phyloP scores from a whole-genome alignment of 2,888 invertebrate genomes.

The Oithona nana region DNA sequence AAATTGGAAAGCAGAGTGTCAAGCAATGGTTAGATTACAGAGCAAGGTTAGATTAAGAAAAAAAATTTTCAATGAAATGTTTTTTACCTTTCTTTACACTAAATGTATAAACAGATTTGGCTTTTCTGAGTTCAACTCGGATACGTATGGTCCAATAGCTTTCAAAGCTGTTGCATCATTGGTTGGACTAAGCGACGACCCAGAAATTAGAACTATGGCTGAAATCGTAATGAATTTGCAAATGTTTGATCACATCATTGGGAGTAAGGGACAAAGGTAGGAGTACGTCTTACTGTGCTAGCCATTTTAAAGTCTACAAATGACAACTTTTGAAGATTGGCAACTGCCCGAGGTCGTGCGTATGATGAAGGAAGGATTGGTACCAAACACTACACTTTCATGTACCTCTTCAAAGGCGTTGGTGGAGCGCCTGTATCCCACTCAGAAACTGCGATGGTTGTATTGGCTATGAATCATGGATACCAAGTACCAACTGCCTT shows the following conservation, averaged over 20 bases:
- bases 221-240: background rate
- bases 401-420: background rate
- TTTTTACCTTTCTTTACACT: too few species aligned
- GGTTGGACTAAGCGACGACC: background rate
- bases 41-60: background rate
- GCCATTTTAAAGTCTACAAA: too few species aligned
- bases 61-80: background rate
- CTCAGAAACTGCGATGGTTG: background rate
- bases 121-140: conserved; percentile 11
- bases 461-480: background rate
- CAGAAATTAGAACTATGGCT: background rate
- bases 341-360: conserved; percentile 3
- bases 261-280: background rate
- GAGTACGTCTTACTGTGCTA: too few species aligned
- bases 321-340: background rate
- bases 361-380: background rate
- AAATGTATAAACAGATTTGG: too few species aligned
- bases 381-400: background rate
- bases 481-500: background rate
- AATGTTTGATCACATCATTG: conserved; percentile 3
- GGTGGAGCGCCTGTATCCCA: background rate
- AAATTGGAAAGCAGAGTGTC: background rate
- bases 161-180: background rate
- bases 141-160: conserved; percentile 11
- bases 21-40: conserved; percentile 2